Base-by-base conservation (phyloP, 2,797 vertebrate species). In the Adelosebastes latens region DNA sequence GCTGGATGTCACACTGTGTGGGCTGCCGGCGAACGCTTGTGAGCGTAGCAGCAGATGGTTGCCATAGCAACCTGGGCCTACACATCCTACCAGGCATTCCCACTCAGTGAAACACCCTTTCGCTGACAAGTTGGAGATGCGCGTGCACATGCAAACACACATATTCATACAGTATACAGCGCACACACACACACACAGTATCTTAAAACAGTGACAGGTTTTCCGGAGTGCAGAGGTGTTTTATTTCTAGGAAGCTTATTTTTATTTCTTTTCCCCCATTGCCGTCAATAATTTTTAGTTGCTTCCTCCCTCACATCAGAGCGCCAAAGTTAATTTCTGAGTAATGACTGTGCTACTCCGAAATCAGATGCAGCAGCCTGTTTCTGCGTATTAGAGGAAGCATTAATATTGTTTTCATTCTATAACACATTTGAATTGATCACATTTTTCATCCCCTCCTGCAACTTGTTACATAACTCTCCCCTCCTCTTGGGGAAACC, bases 21-120 rank as follows among this genome's bases (percentile, higher is more conserved):
- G 95, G 96, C 91, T 86, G 95, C 86, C 86, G 84, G 81, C 88
- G 86, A 94, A 87, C 77, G 89, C 88, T 94, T 90, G 94, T 90
- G 88, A 95, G 92, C 75, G 80, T 94, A 95, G 93, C 94, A 95
- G 95, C 96, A 96, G 95, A 96, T 96, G 94, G 95, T 96, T 95
- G 92, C 94, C 92, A 93, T 93, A 82, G 94, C 74, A 95, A 96
- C 95, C 80, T n/a, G 92, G 94, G 94, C 95, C 96, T 95, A 95
- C 95, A 94, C 95, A 91, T 94, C 93, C 94, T 94, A 95, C 94
- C 94, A 96, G 95, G 96, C 95, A 95, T 95, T 96, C 95, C 96
- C 95, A 96, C 95, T 96, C 96, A 94, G 93, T 89, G 91, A 94
- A 92, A 94, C 90, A 93, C 93, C 92, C 90, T 89, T 84, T 79